Percentiles rank a stretch among this genome's conserved stretches.
Conservation (phyloP, 2,113 vertebrate genomes). For the Aphelocoma coerulescens region DNA sequence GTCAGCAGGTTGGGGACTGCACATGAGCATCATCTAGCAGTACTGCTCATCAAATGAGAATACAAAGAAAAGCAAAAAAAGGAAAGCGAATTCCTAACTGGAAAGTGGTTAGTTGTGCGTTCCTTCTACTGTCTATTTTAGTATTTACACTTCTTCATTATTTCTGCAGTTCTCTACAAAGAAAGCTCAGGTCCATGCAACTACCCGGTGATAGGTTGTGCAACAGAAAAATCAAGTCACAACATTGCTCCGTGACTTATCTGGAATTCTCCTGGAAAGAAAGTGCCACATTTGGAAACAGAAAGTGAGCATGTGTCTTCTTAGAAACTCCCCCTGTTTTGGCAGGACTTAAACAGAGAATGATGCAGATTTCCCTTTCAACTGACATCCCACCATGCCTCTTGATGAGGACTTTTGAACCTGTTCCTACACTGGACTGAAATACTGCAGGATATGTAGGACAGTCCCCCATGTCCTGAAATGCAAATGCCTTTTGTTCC, state of each 20-base stretch:
- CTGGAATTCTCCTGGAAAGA: not conserved
- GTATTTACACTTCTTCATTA: not conserved
- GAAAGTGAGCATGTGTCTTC: not conserved
- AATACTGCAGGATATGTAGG: not conserved
- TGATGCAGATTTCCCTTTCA: not conserved
- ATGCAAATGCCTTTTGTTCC: not conserved
- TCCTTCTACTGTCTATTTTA: not conserved
- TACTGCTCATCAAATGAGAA: not conserved
- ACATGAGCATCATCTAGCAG: not conserved
- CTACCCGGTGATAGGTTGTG: accelerated
- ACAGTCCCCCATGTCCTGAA: not conserved
- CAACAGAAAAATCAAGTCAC: not conserved
- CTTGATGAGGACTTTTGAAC: not conserved
- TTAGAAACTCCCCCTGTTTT: not conserved
- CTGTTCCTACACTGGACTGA: not conserved
- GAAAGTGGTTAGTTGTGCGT: not conserved
- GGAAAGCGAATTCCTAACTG: not conserved
- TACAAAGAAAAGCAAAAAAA: not conserved
- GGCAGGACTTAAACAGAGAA: not conserved
- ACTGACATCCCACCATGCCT: not conserved
- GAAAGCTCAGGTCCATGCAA: not conserved
- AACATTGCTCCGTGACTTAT: not conserved
- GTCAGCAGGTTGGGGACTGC: not conserved
- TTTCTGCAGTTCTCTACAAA: not conserved
- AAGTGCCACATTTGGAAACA: not conserved